These are phyloP conservation scores for Sinelater perroti DNA, from an alignment of 2,888 invertebrate species.

Conservation along the genomic window DNA sequence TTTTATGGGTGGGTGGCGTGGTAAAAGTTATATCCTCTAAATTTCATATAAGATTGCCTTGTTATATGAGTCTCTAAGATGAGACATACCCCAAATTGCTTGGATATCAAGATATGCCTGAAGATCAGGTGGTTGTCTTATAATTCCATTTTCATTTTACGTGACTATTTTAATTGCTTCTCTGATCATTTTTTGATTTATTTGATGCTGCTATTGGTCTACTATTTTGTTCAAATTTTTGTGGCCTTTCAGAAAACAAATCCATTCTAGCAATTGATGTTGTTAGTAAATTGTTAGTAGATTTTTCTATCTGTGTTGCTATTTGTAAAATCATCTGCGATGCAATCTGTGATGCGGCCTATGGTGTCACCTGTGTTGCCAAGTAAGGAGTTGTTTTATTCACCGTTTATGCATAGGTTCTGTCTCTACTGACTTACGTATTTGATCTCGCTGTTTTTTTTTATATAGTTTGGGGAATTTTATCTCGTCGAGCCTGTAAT, in stretches of 20 bases:
- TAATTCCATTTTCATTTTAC: too few relatives aligned
- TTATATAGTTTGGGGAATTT: constrained; percentile 1
- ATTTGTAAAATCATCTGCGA: not conserved
- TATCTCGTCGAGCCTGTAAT: constrained; percentile 15
- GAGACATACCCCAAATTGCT: too few relatives aligned
- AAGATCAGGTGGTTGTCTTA: too few relatives aligned
- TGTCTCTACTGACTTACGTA: not conserved
- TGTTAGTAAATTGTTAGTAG: not conserved
- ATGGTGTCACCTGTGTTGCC: too few relatives aligned
- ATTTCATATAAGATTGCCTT: too few relatives aligned
- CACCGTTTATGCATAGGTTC: not conserved
- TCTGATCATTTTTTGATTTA: not conserved
- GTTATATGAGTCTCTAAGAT: too few relatives aligned
- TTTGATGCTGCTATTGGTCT: not conserved
- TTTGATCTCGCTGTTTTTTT: not conserved
- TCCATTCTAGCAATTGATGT: not conserved
- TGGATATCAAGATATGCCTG: too few relatives aligned
- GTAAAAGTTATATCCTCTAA: too few relatives aligned
- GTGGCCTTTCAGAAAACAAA: too few relatives aligned
- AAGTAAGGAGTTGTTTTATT: not conserved
- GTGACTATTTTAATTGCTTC: too few relatives aligned
- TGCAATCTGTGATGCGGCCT: not conserved
- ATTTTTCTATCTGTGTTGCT: not conserved
- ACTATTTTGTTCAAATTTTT: too few relatives aligned
- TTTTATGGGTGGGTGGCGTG: too few relatives aligned